Base-by-base conservation (phyloP, 2,888 invertebrate genomes). In the Molanna angustata region DNA sequence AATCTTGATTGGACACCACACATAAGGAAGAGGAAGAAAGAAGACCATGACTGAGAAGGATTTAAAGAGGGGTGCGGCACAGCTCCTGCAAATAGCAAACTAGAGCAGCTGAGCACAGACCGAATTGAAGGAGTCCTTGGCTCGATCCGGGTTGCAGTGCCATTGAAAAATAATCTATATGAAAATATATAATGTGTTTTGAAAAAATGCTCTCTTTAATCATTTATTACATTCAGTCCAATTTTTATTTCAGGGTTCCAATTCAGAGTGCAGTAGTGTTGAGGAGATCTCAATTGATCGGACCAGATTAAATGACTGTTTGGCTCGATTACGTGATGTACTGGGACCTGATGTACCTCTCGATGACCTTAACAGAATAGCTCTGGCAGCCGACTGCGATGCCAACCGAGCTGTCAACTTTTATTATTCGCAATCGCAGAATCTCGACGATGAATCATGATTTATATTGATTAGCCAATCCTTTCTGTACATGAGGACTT, bases 341-440 rank as follows among this genome's bases (percentile, higher is more conserved):
- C 69, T 80, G 2, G 80, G 80, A 0, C 75, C 78, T 22, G 65
- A 67, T 1, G 74, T 76, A 13, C 67, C 79, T 2, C 64, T 74
- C 35, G 75, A 78, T 46, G 71, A 72, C 54, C 67, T 81, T 13
- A 72, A 78, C 21, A 70, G 74, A 61, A 66, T 80, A 11, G 72
- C 78, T 11, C 64, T 80, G 42, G 80, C 80, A 2, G 80, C 80
- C 4, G 80, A 82, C 64, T 81, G 74, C 63, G 80, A 82, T 65
- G 69, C 78, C 45, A 79, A 80, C 62, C 64, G 80, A 56, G 82
- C 82, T 18, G 71, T 80, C 54, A 80, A 82, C 66, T 80, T 74
- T 67, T 79, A 73, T 64, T 80, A 76, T 32, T 48, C 48, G 9
- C 45, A 44, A 14, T 31, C 19, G 11, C 32, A 21, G 16, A 37